Percentiles rank a stretch among this genome's conserved stretches.
These are phyloP conservation scores for Pteropus alecto DNA, from an alignment of 2,113 vertebrate species.

Conservation along the genomic window DNA sequence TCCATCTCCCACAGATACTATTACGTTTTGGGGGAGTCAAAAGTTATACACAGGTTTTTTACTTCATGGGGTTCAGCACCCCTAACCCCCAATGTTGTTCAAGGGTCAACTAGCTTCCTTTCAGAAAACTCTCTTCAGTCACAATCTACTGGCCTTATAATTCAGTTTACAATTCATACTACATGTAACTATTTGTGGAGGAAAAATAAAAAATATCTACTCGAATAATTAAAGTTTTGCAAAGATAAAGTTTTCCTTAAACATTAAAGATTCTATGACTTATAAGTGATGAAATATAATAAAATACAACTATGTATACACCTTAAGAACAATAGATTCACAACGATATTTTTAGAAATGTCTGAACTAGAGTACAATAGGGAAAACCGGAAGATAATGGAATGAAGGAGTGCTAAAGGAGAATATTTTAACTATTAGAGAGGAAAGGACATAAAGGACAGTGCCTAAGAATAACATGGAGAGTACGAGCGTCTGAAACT, in stretches of 20 bases:
- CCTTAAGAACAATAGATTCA: background rate
- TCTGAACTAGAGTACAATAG: background rate
- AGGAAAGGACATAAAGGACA: background rate
- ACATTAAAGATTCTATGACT: background rate
- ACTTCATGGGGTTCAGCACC: background rate
- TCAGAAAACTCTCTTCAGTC: constrained; percentile 8
- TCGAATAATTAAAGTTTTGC: background rate
- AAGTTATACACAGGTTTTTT: background rate
- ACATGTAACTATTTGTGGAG: background rate
- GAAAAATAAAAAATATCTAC: background rate
- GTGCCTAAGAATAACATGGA: background rate
- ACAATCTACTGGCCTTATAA: background rate
- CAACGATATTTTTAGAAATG: background rate
- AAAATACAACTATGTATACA: background rate
- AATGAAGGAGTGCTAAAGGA: constrained; percentile 6
- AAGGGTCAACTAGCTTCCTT: background rate
- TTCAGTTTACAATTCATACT: background rate
- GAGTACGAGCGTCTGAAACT: background rate
- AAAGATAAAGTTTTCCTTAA: background rate
- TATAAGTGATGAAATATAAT: background rate
- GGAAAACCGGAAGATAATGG: background rate
- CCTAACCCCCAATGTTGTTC: background rate
- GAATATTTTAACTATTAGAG: background rate
- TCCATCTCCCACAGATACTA: background rate
- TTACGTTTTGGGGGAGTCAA: background rate